phyloP scores from a whole-genome alignment of 2,888 invertebrate genomes.

The Morpho achilles region DNA sequence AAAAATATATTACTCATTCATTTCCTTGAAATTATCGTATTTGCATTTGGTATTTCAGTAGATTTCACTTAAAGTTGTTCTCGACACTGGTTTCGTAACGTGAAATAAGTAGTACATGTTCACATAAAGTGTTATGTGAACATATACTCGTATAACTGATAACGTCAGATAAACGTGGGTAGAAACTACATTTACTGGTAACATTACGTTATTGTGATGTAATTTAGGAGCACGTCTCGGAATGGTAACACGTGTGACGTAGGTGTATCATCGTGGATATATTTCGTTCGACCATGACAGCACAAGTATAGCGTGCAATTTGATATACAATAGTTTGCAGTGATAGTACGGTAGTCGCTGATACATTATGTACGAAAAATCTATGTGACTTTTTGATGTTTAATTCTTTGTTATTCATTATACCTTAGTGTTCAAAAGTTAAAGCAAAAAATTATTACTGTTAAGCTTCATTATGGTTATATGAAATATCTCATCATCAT shows the following conservation, averaged over 20 bases:
- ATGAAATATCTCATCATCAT: no score
- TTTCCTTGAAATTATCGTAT: not conserved
- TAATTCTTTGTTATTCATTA: no score
- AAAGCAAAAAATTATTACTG: no score
- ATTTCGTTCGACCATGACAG: no score
- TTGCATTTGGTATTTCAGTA: constrained; percentile 3
- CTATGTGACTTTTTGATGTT: no score
- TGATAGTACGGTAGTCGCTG: no score
- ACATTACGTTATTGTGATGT: constrained; percentile 7
- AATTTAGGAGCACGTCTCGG: not conserved
- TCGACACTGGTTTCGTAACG: constrained; percentile 3
- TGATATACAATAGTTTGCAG: no score
- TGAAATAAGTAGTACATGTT: constrained; percentile 1
- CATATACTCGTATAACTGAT: constrained; percentile 2
- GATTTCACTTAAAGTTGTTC: constrained; percentile 4
- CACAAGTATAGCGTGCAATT: no score
- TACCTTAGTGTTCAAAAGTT: no score
- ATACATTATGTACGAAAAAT: no score
- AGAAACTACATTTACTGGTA: constrained; percentile 4
- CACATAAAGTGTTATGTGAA: not conserved
- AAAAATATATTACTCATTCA: not conserved
- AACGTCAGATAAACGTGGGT: constrained; percentile 8
- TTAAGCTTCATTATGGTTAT: no score
- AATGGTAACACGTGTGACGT: constrained; percentile 1
- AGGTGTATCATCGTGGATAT: not conserved